Evolutionary conservation across 2,797 vertebrate species (phyloP), one percentile per base, ranked within the genome.

Genomic region (Mionectes olivaceus): DNA sequence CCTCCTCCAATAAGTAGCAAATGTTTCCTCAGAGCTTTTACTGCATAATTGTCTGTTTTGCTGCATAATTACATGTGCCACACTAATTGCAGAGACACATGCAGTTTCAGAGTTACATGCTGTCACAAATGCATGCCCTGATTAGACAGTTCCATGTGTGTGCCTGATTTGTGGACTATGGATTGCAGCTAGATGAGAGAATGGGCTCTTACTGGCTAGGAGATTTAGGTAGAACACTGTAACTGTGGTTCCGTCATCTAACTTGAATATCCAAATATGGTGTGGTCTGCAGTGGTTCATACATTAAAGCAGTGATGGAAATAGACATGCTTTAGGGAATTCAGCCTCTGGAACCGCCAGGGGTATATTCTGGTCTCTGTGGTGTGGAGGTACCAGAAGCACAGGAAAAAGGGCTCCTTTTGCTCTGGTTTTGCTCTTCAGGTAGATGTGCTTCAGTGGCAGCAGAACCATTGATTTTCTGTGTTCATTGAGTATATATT

Each of bases 21-120:
- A 14, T 83, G 21, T 87, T 81, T 94, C 73, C 52, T 89, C 14
- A 1, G 25, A 37, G 27, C 18, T 93, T 95, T 92, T 93, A n/a
- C 35, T 68, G 35, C 17, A 2, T 79, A 93, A 77, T 87, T 94
- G n/a, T 64, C 49, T 88, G 59, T 55, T 68, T 83, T 94, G 44
- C 35, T 95, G 27, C 56, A 12, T 94, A 89, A 87, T 79, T 79
- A 50, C 43, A 60, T 47, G 35, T 79, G 53, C 41, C 53, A 81
- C 8, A 13, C 67, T 95, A 88, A 87, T 90, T 92, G 61, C 68
- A 37, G 33, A 55, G 55, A 76, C 65, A 33, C 27, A 33, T 9
- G 30, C 57, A 43, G 39, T 91, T 92, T 25, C 57, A 92, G 73
- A 94, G 90, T 84, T 85, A 39, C 53, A 15, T 64, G 27, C 80